Evolutionary conservation across 2,113 vertebrate genomes (phyloP).

Genomic region (Misgurnus anguillicaudatus): DNA sequence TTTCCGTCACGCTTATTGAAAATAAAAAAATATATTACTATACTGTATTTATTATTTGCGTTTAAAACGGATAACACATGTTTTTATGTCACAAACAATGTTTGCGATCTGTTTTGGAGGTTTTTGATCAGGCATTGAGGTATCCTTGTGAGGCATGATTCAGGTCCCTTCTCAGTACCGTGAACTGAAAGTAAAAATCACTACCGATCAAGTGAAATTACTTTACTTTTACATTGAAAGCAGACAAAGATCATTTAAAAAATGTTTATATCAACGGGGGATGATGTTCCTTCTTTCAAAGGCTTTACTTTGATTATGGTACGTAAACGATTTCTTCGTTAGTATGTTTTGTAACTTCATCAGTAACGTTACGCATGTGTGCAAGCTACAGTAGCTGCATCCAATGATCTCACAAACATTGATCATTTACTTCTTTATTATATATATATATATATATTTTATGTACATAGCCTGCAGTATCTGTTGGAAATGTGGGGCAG

Average conservation of each 20-base stretch:
- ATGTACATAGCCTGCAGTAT: constrained; percentile 86
- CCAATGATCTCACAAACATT: neutral
- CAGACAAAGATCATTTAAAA: too few species aligned
- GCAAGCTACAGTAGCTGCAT: neutral
- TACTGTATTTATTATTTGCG: too few species aligned
- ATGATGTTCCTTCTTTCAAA: constrained; percentile 65
- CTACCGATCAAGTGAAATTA: neutral
- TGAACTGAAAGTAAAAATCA: constrained; percentile 49
- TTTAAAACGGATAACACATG: too few species aligned
- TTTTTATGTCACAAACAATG: neutral
- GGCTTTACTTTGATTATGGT: constrained; percentile 88
- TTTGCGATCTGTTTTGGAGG: neutral
- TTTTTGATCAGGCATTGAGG: constrained; percentile 15
- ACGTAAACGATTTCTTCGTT: constrained; percentile 55
- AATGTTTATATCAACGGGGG: constrained; percentile 82
- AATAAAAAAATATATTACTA: too few species aligned
- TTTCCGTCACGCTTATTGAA: too few species aligned
- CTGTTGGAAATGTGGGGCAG: constrained; percentile 95
- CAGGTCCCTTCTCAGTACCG: neutral
- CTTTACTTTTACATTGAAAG: neutral
- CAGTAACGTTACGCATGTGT: neutral
- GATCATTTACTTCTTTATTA: neutral
- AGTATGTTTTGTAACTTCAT: neutral
- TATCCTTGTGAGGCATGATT: neutral
- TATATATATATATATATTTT: neutral